Conservation (phyloP, 2,113 vertebrate genomes). For the Etheostoma cragini region DNA sequence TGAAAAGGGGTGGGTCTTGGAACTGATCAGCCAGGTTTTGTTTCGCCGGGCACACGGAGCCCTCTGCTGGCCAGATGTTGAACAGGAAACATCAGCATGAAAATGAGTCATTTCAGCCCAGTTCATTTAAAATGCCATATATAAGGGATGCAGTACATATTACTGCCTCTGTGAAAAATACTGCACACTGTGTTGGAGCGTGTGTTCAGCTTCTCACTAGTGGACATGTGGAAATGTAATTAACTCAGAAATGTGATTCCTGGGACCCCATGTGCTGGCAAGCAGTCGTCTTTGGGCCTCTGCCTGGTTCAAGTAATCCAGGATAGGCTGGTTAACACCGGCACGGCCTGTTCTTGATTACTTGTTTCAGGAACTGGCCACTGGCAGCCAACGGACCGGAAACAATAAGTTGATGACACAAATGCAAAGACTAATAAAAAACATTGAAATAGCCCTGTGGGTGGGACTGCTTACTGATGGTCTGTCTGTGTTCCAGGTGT, state of each 20-base stretch:
- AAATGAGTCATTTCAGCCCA: constrained; percentile 28
- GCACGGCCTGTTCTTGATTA: constrained; percentile 96
- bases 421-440: background rate
- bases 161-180: background rate
- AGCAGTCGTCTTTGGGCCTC: constrained; percentile 64
- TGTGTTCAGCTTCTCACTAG: background rate
- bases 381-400: constrained; percentile 43
- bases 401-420: background rate
- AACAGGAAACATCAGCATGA: constrained; percentile 28
- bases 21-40: constrained; percentile 46
- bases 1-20: constrained; percentile 70
- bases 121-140: constrained; percentile 16
- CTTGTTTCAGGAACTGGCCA: constrained; percentile 90
- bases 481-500: constrained; percentile 83
- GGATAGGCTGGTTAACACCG: constrained; percentile 94
- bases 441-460: fast-evolving
- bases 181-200: background rate
- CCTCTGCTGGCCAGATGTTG: constrained; percentile 72
- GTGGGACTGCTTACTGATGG: background rate
- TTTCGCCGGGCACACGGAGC: constrained; percentile 37
- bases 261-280: constrained; percentile 24
- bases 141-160: constrained; percentile 8
- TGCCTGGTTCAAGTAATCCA: constrained; percentile 98
- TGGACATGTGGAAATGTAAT: constrained; percentile 56
- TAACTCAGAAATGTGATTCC: constrained; percentile 56